These are phyloP conservation scores for Dryobates pubescens DNA, from an alignment of 2,797 vertebrate species.

Conservation along the genomic window DNA sequence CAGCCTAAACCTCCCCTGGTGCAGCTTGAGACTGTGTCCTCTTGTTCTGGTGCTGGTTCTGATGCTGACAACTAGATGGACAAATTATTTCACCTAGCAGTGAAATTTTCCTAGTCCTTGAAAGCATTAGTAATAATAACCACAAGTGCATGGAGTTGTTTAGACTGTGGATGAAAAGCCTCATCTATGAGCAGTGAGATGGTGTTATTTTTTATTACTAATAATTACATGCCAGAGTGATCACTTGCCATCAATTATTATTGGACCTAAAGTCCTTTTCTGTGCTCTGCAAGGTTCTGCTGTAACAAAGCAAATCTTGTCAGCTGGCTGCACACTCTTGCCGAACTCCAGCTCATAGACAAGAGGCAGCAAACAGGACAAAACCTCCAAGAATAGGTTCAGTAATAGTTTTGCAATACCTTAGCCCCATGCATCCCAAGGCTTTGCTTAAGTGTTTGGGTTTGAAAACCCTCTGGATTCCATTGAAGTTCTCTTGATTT, in stretches of 20 bases:
- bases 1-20: too few species aligned
- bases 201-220: not conserved
- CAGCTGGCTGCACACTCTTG: not conserved
- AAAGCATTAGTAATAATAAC: fast-evolving
- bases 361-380: not conserved
- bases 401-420: not conserved
- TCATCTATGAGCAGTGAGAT: not conserved
- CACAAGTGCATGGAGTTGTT: not conserved
- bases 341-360: not conserved
- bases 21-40: too few species aligned
- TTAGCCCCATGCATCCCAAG: not conserved
- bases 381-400: not conserved
- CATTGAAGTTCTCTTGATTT: not conserved
- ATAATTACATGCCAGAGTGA: not conserved
- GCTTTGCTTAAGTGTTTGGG: not conserved
- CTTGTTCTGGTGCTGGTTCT: not conserved
- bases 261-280: not conserved
- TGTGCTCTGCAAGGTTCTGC: not conserved
- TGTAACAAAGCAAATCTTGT: not conserved
- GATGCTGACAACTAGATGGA: not conserved
- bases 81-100: not conserved
- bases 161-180: not conserved
- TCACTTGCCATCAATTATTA: not conserved
- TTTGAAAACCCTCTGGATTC: not conserved
- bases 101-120: not conserved